A percentile compares a stretch with the other conserved stretches of the same genome.
Conservation (phyloP, 2,888 invertebrate species). For the Pyrrhosoma nymphula region DNA sequence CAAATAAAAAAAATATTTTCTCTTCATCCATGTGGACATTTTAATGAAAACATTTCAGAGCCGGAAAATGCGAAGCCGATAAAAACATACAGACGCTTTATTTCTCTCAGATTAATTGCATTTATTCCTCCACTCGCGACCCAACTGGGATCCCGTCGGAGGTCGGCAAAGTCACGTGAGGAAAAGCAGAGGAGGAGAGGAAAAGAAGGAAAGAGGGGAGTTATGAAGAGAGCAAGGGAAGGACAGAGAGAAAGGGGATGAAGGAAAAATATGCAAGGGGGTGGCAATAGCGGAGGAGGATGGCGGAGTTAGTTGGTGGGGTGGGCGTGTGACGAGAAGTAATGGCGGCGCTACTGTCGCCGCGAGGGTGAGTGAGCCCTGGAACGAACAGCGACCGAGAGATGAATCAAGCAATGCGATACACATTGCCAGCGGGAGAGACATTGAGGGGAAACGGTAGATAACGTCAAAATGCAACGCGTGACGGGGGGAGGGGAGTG, state of each 20-base stretch:
- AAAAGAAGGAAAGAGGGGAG: background rate
- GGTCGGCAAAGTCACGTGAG: no score
- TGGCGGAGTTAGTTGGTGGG: background rate
- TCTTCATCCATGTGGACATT: no score
- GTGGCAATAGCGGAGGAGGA: no score
- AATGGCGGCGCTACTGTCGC: background rate
- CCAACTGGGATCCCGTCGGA: background rate
- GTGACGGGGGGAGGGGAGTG: background rate
- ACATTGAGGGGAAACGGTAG: background rate
- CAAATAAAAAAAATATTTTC: no score
- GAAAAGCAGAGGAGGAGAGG: no score
- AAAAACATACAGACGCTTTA: background rate
- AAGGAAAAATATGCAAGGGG: background rate
- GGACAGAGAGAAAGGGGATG: background rate
- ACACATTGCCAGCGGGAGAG: background rate
- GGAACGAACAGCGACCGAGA: background rate
- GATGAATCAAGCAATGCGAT: background rate
- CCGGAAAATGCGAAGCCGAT: background rate
- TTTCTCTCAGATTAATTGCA: conserved; percentile 1
- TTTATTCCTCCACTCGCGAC: background rate
- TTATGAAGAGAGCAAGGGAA: background rate
- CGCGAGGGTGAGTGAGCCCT: no score
- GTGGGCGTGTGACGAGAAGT: background rate
- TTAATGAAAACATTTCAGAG: no score
- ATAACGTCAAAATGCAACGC: background rate